Evolutionary conservation across 1,140 invertebrate genomes (phyloP), one percentile per base, ranked within the genome.

Genomic region (Pararge aegeria): DNA sequence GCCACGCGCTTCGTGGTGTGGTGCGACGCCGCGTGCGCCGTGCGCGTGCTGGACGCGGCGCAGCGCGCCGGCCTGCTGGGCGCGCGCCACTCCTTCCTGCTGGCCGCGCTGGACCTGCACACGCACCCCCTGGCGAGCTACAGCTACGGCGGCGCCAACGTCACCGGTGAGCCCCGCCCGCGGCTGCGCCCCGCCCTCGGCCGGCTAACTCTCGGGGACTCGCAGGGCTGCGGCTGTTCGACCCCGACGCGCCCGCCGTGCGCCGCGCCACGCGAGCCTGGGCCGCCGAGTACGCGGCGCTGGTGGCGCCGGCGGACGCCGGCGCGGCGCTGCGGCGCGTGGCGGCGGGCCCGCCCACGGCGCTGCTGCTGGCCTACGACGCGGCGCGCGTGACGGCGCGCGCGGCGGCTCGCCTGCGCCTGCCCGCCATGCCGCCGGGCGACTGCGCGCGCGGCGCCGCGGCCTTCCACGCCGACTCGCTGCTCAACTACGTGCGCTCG

Each of bases 21-120:
- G 84, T 80, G 83, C 67, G 59, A 55, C 7, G 77, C 73, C 44
- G 75, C 51, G 67, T 78, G 77, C 61, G 50, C 57, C 30, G 58
- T 60, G 61, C 78, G 81, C 30, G 83, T 89, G 68, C 71, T 89
- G 68, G 83, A 80, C 50, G 83, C 80, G 61, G 91, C 95, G 91
- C 95, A 96, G 87, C 95, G 97, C 92, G 94, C 96, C 55, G 96
- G 96, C 2, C 90, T 97, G 64, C 93, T 97, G 76, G 93, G 93
- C 1, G 94, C 94, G 44, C 86, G 93, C 0, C 92, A 95, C 75
- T 93, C 92, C 58, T 95, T 94, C 75, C 92, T 97, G 19, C 92
- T 97, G 46, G 95, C 94, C 3, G 93, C 93, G 57, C 81, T 95
- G 88, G 96, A 98, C 84, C 86, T 97, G 54, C 95, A 97, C 70